A percentile compares a stretch with the other conserved stretches of the same genome.
phyloP scores from a whole-genome alignment of 37 sponge, comb jelly and placozoan genomes.

The Beroe ovata region DNA sequence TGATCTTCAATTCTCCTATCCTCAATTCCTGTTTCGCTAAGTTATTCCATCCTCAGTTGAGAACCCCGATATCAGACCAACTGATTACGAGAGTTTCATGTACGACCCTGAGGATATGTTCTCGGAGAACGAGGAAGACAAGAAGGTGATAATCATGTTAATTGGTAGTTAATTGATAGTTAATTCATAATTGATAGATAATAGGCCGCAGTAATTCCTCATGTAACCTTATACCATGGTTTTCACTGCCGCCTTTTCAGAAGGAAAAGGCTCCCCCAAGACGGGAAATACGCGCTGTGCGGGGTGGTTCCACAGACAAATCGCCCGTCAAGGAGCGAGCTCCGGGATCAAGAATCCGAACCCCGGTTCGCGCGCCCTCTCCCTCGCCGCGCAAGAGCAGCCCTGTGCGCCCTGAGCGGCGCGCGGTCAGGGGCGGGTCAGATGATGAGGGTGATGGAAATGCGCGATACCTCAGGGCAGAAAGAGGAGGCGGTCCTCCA shows the following conservation, averaged over 20 bases:
- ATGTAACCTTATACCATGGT: no score
- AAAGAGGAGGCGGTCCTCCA: conserved; percentile 4
- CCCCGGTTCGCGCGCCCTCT: not conserved
- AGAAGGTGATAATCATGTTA: no score
- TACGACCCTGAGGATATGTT: conserved; percentile 56
- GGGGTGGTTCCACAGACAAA: conserved; percentile 42
- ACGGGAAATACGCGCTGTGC: conserved; percentile 33
- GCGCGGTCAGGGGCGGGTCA: conserved; percentile 22
- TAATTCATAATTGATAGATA: no score
- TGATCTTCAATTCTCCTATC: no score
- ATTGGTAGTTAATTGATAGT: no score
- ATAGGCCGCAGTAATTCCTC: no score
- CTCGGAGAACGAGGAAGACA: conserved; percentile 39
- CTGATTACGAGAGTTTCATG: conserved; percentile 63
- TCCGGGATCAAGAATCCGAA: not conserved
- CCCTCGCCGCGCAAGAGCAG: not conserved
- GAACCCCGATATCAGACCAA: conserved; percentile 35
- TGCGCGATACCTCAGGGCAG: conserved; percentile 4
- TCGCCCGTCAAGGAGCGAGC: not conserved
- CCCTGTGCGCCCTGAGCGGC: not conserved
- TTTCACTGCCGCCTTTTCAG: no score
- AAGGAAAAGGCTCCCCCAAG: conserved; percentile 9
- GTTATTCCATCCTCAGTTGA: no score
- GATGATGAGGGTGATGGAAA: not conserved
- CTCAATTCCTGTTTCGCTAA: no score